Conservation (phyloP, 1,140 invertebrate genomes). For the Sminthurinus signatus region DNA sequence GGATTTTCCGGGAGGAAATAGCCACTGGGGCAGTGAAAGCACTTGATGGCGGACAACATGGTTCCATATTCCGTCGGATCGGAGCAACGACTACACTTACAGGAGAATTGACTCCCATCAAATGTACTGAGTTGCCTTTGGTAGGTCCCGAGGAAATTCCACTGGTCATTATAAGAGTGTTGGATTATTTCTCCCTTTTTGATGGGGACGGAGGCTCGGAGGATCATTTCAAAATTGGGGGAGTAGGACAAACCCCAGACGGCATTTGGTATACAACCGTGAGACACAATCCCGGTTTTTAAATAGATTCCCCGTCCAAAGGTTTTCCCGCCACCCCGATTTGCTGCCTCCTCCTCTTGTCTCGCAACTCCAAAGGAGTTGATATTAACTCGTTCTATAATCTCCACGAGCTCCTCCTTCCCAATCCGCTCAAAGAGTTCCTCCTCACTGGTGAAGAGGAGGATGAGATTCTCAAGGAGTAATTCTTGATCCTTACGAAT, state of each 20-base stretch:
- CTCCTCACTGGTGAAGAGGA: constrained; percentile 52
- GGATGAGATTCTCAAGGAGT: not conserved
- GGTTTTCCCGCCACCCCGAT: no score
- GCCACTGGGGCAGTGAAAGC: not conserved
- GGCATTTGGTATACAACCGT: constrained; percentile 15
- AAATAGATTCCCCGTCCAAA: constrained; percentile 1
- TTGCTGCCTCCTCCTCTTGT: not conserved
- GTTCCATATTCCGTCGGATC: constrained; percentile 14
- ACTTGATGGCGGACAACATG: constrained; percentile 8
- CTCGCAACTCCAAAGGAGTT: not conserved
- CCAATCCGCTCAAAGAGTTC: constrained; percentile 7
- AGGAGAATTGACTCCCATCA: constrained; percentile 6
- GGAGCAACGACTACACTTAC: constrained; percentile 4
- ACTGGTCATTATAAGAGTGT: not conserved
- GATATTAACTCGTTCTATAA: not conserved
- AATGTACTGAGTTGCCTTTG: constrained; percentile 36
- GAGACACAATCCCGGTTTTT: not conserved
- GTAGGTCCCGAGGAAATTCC: constrained; percentile 1
- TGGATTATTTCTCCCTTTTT: constrained; percentile 7
- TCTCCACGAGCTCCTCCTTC: not conserved
- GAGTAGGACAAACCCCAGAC: constrained; percentile 2
- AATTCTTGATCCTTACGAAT: constrained; percentile 1
- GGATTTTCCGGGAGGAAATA: constrained; percentile 17
- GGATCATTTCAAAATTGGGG: not conserved
- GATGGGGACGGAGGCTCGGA: constrained; percentile 10